Conservation (phyloP, 2,113 vertebrate species). For the Seriola rivoliana region DNA sequence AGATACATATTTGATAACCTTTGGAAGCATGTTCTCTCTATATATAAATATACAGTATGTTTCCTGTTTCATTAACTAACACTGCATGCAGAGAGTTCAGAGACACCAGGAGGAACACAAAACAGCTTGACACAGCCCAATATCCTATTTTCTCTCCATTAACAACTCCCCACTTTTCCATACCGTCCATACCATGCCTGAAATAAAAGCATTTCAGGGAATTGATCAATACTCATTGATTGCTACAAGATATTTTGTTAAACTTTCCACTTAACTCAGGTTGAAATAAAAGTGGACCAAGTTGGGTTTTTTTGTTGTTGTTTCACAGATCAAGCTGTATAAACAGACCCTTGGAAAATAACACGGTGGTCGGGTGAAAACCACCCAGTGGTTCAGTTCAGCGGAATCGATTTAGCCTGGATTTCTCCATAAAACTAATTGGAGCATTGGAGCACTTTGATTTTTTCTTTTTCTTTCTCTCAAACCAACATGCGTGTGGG, state of each 20-base stretch:
- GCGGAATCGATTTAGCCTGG: conserved; percentile 33
- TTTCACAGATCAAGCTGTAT: conserved; percentile 35
- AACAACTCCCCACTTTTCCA: conserved; percentile 17
- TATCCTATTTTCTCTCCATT: conserved; percentile 20
- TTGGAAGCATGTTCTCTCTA: not conserved
- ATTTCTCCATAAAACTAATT: conserved; percentile 44
- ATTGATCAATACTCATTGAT: conserved; percentile 61
- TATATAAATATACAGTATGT: not conserved
- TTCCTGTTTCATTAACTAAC: conserved; percentile 20
- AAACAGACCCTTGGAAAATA: conserved; percentile 52
- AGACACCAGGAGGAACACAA: not conserved
- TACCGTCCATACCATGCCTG: conserved; percentile 5
- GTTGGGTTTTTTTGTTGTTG: conserved; percentile 23
- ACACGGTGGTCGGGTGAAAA: conserved; percentile 37
- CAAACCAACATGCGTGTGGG: conserved; percentile 8
- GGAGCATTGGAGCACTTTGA: conserved; percentile 48
- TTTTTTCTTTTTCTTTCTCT: conserved; percentile 1
- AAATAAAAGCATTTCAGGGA: conserved; percentile 62
- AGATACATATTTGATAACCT: not conserved
- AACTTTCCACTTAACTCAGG: conserved; percentile 53
- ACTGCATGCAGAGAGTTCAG: not conserved
- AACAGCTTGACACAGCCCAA: conserved; percentile 1
- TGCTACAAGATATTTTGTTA: conserved; percentile 65
- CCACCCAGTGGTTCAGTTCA: conserved; percentile 32
- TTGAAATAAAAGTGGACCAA: conserved; percentile 43